These are phyloP conservation scores for Rhinolophus ferrumequinum DNA, from an alignment of 2,113 vertebrate genomes.

Conservation along the genomic window DNA sequence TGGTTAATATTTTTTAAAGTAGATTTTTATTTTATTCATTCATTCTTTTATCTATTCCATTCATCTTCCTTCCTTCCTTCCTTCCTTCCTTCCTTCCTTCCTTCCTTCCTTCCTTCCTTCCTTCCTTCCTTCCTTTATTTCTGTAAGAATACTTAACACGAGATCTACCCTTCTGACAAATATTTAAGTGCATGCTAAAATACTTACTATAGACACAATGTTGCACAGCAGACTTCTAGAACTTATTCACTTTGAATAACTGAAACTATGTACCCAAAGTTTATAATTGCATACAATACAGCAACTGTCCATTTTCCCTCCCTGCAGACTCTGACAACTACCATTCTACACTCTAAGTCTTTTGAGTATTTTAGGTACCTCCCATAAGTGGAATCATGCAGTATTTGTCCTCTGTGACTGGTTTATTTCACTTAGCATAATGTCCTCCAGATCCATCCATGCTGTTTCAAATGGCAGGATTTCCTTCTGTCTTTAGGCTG, in stretches of 20 bases:
- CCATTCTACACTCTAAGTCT: neutral
- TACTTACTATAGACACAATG: neutral
- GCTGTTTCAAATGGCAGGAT: neutral
- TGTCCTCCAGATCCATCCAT: neutral
- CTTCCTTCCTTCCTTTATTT: too few species aligned
- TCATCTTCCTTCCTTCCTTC: neutral
- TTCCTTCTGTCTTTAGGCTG: neutral
- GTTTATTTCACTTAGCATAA: neutral
- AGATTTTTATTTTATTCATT: neutral
- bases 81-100: neutral
- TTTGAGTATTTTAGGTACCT: neutral
- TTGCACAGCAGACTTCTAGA: neutral
- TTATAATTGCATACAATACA: neutral
- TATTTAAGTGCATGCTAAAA: neutral
- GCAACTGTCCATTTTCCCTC: neutral
- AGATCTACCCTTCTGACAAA: neutral
- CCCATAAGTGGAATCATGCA: neutral
- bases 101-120: neutral
- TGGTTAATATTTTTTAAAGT: neutral
- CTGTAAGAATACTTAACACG: neutral
- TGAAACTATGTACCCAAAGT: neutral
- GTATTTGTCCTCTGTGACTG: neutral
- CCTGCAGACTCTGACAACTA: neutral
- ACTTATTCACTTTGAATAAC: neutral
- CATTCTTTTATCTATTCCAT: neutral